Percentiles rank a stretch among this genome's conserved stretches.
These are phyloP conservation scores for Ctenochaetus hawaiiensis DNA, from an alignment of 2,797 vertebrate genomes.

Conservation along the genomic window DNA sequence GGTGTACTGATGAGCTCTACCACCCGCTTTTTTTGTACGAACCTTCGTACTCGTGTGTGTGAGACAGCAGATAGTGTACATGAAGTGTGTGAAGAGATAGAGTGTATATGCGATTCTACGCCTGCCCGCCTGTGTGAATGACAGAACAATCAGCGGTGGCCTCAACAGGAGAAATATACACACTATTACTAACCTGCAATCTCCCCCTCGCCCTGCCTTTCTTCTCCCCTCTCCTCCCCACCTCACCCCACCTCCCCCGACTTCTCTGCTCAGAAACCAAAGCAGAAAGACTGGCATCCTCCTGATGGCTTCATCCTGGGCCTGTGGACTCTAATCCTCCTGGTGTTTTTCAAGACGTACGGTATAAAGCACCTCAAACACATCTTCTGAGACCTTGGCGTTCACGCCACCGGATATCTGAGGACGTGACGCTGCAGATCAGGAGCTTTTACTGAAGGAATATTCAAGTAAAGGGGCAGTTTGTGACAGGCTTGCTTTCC, in stretches of 20 bases:
- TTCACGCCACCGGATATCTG: slow-evolving; percentile 21
- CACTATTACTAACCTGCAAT: slow-evolving; percentile 68
- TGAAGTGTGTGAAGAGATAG: slow-evolving; percentile 55
- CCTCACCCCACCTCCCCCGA: background rate
- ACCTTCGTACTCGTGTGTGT: slow-evolving; percentile 33
- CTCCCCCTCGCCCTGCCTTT: background rate
- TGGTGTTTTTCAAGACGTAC: slow-evolving; percentile 98
- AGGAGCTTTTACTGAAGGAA: slow-evolving; percentile 14
- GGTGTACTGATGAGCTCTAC: slow-evolving; percentile 73
- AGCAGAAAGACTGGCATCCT: slow-evolving; percentile 97
- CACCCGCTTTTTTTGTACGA: slow-evolving; percentile 45
- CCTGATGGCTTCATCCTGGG: slow-evolving; percentile 98
- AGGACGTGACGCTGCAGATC: slow-evolving; percentile 1
- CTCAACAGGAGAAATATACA: slow-evolving; percentile 68
- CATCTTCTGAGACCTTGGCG: slow-evolving; percentile 87
- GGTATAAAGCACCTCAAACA: slow-evolving; percentile 98
- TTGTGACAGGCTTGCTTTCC: slow-evolving; percentile 24
- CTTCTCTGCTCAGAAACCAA: slow-evolving; percentile 89
- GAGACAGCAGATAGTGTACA: slow-evolving; percentile 41
- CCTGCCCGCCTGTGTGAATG: slow-evolving; percentile 66
- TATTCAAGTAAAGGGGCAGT: slow-evolving; percentile 15
- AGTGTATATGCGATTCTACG: slow-evolving; percentile 40
- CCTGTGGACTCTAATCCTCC: slow-evolving; percentile 95
- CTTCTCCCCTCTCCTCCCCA: accelerated
- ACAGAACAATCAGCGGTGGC: slow-evolving; percentile 70